Percentiles rank a stretch among this genome's conserved stretches.
Conservation (phyloP, 2,113 vertebrate species). For the Solenodon paradoxus region DNA sequence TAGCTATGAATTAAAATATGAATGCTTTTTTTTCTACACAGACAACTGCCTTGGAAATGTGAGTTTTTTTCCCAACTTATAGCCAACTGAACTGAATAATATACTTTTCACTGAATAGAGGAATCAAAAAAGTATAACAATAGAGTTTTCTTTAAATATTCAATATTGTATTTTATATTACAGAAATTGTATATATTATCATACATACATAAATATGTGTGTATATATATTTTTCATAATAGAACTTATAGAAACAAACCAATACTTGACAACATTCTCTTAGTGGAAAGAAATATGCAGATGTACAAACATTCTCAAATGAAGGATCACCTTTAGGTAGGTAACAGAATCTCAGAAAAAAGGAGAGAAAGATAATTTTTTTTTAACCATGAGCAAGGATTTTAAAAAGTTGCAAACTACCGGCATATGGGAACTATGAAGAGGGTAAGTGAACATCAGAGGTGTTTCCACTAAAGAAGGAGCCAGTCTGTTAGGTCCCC, state of each 20-base stretch:
- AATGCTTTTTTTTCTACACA: not conserved
- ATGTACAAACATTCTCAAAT: conserved; percentile 7
- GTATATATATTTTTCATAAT: not conserved
- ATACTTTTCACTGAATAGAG: not conserved
- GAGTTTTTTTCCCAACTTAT: not conserved
- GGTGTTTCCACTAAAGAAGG: not conserved
- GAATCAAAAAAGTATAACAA: not conserved
- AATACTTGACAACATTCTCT: not conserved
- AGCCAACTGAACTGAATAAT: not conserved
- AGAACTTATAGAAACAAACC: not conserved
- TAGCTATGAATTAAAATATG: conserved; percentile 30
- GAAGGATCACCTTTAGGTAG: not conserved
- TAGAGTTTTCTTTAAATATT: not conserved
- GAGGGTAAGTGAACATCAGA: not conserved
- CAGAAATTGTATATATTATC: not conserved
- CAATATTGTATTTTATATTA: not conserved
- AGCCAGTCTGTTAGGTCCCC: not conserved
- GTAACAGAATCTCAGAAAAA: not conserved
- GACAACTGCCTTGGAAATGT: not conserved
- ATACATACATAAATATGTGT: not conserved
- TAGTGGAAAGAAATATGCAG: not conserved
- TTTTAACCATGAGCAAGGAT: not conserved
- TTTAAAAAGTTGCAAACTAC: not conserved
- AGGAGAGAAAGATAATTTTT: not conserved
- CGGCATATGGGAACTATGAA: not conserved